Percentiles rank a stretch among this genome's conserved stretches.
Conservation (phyloP, 2,888 invertebrate genomes). For the Andrena bucephala region DNA sequence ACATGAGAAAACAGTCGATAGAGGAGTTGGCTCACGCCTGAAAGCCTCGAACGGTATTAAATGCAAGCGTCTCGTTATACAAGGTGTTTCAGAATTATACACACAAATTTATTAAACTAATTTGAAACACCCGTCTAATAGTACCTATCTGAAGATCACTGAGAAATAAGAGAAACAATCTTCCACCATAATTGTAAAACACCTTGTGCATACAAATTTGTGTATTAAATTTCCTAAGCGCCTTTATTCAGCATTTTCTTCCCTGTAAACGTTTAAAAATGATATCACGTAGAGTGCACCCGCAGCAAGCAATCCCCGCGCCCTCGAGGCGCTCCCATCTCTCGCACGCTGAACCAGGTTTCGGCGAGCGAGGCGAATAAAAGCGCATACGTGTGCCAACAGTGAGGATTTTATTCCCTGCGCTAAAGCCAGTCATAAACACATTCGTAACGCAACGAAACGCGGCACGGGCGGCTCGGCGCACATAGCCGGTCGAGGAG, state of each 20-base stretch:
- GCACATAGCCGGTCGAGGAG: neutral
- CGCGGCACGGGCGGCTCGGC: neutral
- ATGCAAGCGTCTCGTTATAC: neutral
- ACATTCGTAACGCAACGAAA: neutral
- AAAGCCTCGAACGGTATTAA: neutral
- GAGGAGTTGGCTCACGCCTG: too few species aligned
- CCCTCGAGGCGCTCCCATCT: neutral
- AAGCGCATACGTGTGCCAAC: neutral
- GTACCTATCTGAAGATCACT: too few species aligned
- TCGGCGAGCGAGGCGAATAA: neutral
- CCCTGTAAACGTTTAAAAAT: neutral
- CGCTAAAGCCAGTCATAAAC: constrained; percentile 1
- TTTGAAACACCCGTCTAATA: too few species aligned
- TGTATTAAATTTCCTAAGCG: too few species aligned
- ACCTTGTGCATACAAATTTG: too few species aligned
- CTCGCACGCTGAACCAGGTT: constrained; percentile 3
- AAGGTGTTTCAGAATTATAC: too few species aligned
- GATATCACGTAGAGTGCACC: neutral
- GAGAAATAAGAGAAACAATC: too few species aligned
- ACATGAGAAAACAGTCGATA: too few species aligned
- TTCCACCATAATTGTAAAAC: too few species aligned
- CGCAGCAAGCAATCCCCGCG: neutral
- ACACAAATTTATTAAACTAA: too few species aligned
- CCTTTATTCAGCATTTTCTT: neutral
- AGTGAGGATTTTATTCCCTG: constrained; percentile 6